These are phyloP conservation scores for Rafetus swinhoei DNA, from an alignment of 2,113 vertebrate genomes.

Conservation along the genomic window DNA sequence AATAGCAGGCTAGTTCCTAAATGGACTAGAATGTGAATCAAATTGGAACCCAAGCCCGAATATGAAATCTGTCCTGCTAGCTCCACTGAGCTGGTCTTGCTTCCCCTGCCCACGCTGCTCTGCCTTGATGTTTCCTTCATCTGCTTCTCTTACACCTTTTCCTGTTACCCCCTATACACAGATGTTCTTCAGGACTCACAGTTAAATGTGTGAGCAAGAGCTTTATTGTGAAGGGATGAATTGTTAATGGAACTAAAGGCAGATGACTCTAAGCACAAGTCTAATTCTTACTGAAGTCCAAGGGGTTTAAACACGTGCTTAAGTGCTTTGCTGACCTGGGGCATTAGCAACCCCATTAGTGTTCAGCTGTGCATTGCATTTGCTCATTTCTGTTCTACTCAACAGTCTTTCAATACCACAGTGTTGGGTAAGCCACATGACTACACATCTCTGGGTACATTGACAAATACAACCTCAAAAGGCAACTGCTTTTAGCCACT, in stretches of 20 bases:
- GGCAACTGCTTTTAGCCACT: slow-evolving; percentile 9
- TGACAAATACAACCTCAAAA: slow-evolving; percentile 54
- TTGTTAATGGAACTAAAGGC: not conserved
- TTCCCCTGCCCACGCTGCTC: not conserved
- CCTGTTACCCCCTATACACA: not conserved
- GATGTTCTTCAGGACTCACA: not conserved
- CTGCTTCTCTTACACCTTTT: not conserved
- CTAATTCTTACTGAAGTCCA: slow-evolving; percentile 9
- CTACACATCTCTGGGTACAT: slow-evolving; percentile 20
- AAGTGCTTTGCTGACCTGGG: not conserved
- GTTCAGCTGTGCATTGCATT: slow-evolving; percentile 17
- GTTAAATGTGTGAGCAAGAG: not conserved
- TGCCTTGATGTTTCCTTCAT: not conserved
- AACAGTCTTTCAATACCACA: not conserved
- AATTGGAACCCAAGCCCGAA: not conserved
- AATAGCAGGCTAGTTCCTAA: not conserved
- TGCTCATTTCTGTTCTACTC: not conserved
- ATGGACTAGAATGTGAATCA: not conserved
- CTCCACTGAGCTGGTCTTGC: not conserved
- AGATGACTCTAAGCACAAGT: not conserved
- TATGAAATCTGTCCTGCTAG: not conserved
- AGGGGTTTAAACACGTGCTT: slow-evolving; percentile 26
- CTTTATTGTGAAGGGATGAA: not conserved
- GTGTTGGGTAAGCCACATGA: slow-evolving; percentile 40
- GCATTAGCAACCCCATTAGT: slow-evolving; percentile 12